Evolutionary conservation across 2,888 invertebrate genomes (phyloP), one percentile per base, ranked within the genome.

Genomic region (Leptopilina myrica): DNA sequence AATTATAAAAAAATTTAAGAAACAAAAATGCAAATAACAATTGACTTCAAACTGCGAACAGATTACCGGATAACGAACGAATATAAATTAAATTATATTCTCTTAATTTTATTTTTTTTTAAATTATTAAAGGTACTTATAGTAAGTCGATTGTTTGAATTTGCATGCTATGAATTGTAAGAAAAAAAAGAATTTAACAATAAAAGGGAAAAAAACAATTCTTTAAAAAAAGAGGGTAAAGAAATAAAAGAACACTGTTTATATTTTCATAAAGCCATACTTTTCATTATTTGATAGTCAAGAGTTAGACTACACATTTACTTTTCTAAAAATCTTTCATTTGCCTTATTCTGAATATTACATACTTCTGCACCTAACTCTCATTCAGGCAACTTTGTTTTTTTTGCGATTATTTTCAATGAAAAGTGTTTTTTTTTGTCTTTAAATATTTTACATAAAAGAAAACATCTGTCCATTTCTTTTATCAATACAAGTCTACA

Each of bases 231-330:
- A 49, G 12, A 8, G 20, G 11, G 6, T 14, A 11, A 46, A 15
- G 3, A 69, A 69, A 69, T 49, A 26, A 69, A 49, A 69, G 14
- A 14, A 69, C 26, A 69, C 14, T 49, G 9, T 49, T 49, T 69
- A 26, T 49, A 15, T 26, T 49, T 62, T 9, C 9, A 20, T 62
- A 15, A 62, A 69, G 53, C 7, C 69, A 53, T 69, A 69, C 26
- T 69, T 14, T 69, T 69, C 26, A 20, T 49, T 69, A 53, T 69
- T 33, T 53, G 53, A 53, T 69, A 53, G 26, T 69, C 26, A 26
- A 53, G 49, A 26, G 14, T 69, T 69, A 20, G 49, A 20, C 49
- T 69, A 69, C 53, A 69, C 53, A 69, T 65, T 65, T 65, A 65
- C 40, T 65, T 65, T 40, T n/a, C 65, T 65, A 65, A 65, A 9